phyloP scores from a whole-genome alignment of 2,113 vertebrate species.

The Saimiri boliviensis region DNA sequence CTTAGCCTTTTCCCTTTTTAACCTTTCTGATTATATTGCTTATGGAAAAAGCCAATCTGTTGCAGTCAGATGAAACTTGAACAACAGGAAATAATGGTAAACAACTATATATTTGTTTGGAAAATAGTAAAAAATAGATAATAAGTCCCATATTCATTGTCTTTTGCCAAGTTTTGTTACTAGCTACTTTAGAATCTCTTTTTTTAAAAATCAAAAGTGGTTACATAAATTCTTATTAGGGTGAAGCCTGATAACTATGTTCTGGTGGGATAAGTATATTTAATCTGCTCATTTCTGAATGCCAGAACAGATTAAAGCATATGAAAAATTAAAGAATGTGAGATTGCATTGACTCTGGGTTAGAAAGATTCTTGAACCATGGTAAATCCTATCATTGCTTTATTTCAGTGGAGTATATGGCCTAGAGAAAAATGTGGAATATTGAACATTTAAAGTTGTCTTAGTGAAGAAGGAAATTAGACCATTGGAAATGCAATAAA shows the following conservation, averaged over 20 bases:
- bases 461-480: background rate
- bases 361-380: slow-evolving; percentile 51
- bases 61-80: background rate
- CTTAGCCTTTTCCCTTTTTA: background rate
- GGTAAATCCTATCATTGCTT: slow-evolving; percentile 58
- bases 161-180: slow-evolving; percentile 1
- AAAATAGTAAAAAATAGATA: slow-evolving; percentile 37
- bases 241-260: background rate
- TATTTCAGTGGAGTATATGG: slow-evolving; percentile 27
- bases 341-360: slow-evolving; percentile 61
- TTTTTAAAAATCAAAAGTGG: background rate
- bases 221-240: slow-evolving; percentile 38
- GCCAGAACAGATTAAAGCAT: slow-evolving; percentile 68
- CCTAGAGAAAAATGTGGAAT: background rate
- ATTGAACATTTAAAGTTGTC: background rate
- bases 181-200: background rate
- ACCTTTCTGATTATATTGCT: slow-evolving; percentile 7
- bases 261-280: slow-evolving; percentile 65
- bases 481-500: background rate
- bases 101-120: background rate
- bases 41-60: background rate
- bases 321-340: slow-evolving; percentile 67
- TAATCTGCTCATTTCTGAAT: slow-evolving; percentile 64
- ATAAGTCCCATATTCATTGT: background rate
- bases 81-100: slow-evolving; percentile 5